Evolutionary conservation across 2,113 vertebrate genomes (phyloP).

Genomic region (Oreochromis niloticus): DNA sequence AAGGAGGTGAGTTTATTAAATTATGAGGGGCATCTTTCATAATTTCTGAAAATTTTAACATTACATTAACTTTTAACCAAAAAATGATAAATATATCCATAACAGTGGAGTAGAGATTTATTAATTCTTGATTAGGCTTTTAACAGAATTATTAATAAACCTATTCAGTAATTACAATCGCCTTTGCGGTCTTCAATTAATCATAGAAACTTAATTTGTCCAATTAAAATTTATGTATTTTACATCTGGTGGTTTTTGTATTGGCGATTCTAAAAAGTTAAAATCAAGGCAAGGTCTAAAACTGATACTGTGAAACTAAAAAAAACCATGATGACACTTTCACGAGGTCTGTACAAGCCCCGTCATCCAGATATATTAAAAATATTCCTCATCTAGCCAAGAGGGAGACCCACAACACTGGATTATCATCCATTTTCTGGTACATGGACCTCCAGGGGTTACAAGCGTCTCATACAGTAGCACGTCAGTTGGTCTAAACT

Average conservation of each 20-base stretch:
- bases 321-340: not conserved
- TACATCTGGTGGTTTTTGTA: not conserved
- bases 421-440: constrained; percentile 47
- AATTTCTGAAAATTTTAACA: not conserved
- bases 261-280: not conserved
- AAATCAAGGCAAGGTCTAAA: not conserved
- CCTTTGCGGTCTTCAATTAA: not conserved
- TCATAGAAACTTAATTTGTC: not conserved
- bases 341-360: not conserved
- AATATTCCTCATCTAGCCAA: not conserved
- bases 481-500: constrained; percentile 16
- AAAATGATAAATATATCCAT: not conserved
- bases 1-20: not conserved
- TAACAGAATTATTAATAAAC: not conserved
- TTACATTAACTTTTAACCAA: not conserved
- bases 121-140: not conserved
- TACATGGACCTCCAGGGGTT: not conserved
- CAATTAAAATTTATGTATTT: not conserved
- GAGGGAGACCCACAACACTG: not conserved
- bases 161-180: not conserved
- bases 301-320: not conserved
- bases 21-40: not conserved
- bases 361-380: not conserved
- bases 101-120: not conserved
- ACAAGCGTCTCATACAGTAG: constrained; percentile 25